Percentiles rank a stretch among this genome's conserved stretches.
Conservation (phyloP, 2,797 vertebrate species). For the Lophius americanus region DNA sequence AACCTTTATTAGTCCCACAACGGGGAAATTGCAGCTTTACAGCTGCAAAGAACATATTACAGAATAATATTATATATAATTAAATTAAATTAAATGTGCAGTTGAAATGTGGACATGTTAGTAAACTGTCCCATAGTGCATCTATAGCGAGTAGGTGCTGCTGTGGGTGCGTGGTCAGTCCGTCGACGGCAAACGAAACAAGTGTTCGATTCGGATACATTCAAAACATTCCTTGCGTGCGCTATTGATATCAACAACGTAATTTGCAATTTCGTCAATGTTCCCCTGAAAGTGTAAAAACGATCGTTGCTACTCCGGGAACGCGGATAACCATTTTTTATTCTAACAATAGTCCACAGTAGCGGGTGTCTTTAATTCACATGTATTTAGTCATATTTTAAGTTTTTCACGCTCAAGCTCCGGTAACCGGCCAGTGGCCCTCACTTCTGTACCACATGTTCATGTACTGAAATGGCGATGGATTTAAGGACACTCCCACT, state of each 20-base stretch:
- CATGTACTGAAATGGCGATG: constrained; percentile 69
- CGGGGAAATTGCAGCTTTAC: too few relatives aligned
- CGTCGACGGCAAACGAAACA: neutral
- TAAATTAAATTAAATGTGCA: too few relatives aligned
- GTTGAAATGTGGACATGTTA: too few relatives aligned
- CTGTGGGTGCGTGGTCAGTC: neutral
- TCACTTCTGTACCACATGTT: constrained; percentile 38
- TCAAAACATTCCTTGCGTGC: accelerated
- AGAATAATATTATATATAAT: too few relatives aligned
- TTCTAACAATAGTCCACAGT: accelerated
- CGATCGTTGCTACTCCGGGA: neutral
- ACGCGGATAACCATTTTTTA: neutral
- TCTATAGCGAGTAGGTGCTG: too few relatives aligned
- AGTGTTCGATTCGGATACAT: accelerated
- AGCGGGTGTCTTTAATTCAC: accelerated
- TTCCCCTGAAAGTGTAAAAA: neutral
- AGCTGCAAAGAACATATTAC: too few relatives aligned
- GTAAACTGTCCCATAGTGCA: too few relatives aligned
- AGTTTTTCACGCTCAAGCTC: constrained; percentile 3
- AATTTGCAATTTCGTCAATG: neutral
- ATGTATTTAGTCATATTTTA: accelerated
- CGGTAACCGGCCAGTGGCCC: constrained; percentile 7
- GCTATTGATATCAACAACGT: accelerated
- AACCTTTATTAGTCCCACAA: too few relatives aligned
- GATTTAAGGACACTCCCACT: neutral